Evolutionary conservation across 1,140 invertebrate genomes (phyloP).

Genomic region (Drosophila arizonae): DNA sequence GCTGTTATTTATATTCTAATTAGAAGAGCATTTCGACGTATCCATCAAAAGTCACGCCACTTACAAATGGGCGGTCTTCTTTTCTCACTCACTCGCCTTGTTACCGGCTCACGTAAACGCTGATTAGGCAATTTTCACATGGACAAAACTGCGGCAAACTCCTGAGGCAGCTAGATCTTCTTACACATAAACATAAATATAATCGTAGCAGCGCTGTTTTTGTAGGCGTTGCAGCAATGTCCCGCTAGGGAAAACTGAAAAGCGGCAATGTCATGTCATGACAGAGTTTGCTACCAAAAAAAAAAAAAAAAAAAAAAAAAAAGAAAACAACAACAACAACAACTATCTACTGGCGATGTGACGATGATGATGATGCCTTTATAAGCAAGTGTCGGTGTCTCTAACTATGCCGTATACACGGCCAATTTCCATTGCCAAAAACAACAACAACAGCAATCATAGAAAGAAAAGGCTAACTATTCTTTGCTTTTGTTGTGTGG

Average conservation of each 20-base stretch:
- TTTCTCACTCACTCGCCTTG: constrained; percentile 27
- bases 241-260: constrained; percentile 33
- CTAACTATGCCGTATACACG: constrained; percentile 56
- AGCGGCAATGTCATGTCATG: constrained; percentile 53
- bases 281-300: constrained; percentile 36
- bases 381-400: constrained; percentile 55
- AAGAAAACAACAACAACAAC: not conserved
- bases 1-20: constrained; percentile 77
- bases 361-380: constrained; percentile 52
- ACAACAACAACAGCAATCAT: constrained; percentile 44
- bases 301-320: not conserved
- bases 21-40: constrained; percentile 48
- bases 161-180: not conserved
- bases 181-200: not conserved
- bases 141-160: constrained; percentile 11
- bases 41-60: constrained; percentile 64
- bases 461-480: constrained; percentile 3
- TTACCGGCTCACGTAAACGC: constrained; percentile 52
- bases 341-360: constrained; percentile 20
- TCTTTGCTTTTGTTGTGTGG: constrained; percentile 46
- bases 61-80: constrained; percentile 8
- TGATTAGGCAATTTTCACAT: constrained; percentile 64
- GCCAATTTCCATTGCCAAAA: constrained; percentile 65
- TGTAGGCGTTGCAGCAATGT: constrained; percentile 28
- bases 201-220: constrained; percentile 12